A percentile compares a stretch with the other conserved stretches of the same genome.
phyloP scores from a whole-genome alignment of 2,113 vertebrate species.

The Solenodon paradoxus region DNA sequence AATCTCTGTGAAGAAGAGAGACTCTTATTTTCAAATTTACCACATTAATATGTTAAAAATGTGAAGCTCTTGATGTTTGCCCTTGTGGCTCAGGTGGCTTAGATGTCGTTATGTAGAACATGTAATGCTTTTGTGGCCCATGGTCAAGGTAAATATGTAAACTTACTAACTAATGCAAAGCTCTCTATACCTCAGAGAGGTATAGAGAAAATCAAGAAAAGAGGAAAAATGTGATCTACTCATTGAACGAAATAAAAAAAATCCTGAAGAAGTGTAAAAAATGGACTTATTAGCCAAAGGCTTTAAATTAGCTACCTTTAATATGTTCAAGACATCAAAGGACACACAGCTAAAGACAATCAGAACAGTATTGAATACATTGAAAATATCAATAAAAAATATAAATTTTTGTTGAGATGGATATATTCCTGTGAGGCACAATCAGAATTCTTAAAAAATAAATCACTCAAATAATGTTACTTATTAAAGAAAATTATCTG shows the following conservation, averaged over 20 bases:
- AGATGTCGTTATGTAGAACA: too few species aligned
- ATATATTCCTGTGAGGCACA: neutral
- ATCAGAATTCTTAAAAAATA: neutral
- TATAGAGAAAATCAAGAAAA: too few species aligned
- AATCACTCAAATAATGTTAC: neutral
- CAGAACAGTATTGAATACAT: neutral
- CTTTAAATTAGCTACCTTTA: neutral
- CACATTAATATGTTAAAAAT: neutral
- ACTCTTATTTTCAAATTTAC: neutral
- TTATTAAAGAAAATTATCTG: neutral
- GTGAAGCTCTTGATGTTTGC: too few species aligned
- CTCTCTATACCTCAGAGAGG: too few species aligned
- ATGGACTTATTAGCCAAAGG: neutral
- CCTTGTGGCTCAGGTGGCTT: too few species aligned
- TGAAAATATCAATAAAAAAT: neutral
- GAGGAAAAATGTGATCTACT: neutral
- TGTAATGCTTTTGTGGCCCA: too few species aligned
- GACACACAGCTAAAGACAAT: neutral
- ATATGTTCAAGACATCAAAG: neutral
- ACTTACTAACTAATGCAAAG: too few species aligned
- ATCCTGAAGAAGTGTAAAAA: neutral
- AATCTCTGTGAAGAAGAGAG: fast-evolving
- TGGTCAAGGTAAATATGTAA: too few species aligned
- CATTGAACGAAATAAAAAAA: neutral
- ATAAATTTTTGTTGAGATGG: neutral